phyloP scores from a whole-genome alignment of 2,113 vertebrate species.

The Pomatorhinus ruficollis region DNA sequence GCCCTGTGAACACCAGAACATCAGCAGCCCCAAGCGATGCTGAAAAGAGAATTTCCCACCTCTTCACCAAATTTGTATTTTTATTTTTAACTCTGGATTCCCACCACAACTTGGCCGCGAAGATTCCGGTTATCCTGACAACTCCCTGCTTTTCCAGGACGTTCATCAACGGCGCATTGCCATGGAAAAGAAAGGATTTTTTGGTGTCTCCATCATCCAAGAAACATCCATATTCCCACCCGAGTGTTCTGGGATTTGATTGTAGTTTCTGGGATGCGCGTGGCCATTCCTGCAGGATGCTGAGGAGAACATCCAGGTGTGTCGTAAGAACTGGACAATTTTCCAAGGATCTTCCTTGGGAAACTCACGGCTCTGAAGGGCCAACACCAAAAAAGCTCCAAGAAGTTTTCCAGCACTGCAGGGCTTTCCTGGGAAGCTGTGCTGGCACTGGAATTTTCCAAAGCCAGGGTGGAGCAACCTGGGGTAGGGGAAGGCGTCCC shows the following conservation, averaged over 20 bases:
- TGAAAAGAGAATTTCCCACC: neutral
- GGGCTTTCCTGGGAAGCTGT: neutral
- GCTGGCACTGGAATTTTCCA: neutral
- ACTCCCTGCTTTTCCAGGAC: neutral
- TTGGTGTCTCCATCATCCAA: neutral
- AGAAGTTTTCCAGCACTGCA: neutral
- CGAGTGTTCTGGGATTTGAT: neutral
- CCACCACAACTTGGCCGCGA: neutral
- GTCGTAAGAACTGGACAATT: rapidly evolving
- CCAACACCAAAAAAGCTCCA: neutral
- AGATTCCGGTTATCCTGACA: rapidly evolving
- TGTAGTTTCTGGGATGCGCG: rapidly evolving
- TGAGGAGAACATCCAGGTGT: neutral
- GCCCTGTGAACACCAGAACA: conserved; percentile 1
- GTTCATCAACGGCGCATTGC: rapidly evolving
- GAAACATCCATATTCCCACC: neutral
- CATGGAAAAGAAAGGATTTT: neutral
- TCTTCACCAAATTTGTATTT: neutral
- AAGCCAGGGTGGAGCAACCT: neutral
- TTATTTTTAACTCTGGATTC: conserved; percentile 30
- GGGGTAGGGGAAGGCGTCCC: neutral
- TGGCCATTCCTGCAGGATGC: neutral
- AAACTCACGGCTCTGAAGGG: rapidly evolving
- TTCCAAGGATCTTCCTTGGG: neutral
- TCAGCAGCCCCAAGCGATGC: neutral